A percentile compares a stretch with the other conserved stretches of the same genome.
These are phyloP conservation scores for Ridgeia piscesae DNA, from an alignment of 1,140 invertebrate species.

Conservation along the genomic window DNA sequence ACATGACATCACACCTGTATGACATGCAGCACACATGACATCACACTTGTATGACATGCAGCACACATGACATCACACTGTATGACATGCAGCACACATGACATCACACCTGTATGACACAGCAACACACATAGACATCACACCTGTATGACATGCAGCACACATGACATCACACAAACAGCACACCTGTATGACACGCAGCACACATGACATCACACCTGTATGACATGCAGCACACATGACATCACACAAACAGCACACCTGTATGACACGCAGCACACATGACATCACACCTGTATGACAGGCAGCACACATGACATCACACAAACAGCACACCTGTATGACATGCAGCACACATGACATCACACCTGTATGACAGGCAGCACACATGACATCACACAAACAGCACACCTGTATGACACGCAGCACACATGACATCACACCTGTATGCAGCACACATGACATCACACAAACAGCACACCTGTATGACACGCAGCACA, in stretches of 20 bases:
- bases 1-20: too few relatives aligned
- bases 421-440: neutral
- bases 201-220: neutral
- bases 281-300: neutral
- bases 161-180: neutral
- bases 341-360: conserved; percentile 31
- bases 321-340: neutral
- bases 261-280: neutral
- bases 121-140: too few relatives aligned
- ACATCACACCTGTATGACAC: too few relatives aligned
- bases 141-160: too few relatives aligned
- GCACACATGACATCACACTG: too few relatives aligned
- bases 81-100: too few relatives aligned
- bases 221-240: neutral
- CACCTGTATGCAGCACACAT: neutral
- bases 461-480: neutral
- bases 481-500: neutral
- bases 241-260: too few relatives aligned
- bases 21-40: too few relatives aligned
- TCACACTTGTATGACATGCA: too few relatives aligned
- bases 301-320: neutral
- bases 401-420: neutral
- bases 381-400: conserved; percentile 31
- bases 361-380: neutral
- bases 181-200: neutral